Conservation (phyloP, 2,888 invertebrate genomes). For the Ephialtes manifestator region DNA sequence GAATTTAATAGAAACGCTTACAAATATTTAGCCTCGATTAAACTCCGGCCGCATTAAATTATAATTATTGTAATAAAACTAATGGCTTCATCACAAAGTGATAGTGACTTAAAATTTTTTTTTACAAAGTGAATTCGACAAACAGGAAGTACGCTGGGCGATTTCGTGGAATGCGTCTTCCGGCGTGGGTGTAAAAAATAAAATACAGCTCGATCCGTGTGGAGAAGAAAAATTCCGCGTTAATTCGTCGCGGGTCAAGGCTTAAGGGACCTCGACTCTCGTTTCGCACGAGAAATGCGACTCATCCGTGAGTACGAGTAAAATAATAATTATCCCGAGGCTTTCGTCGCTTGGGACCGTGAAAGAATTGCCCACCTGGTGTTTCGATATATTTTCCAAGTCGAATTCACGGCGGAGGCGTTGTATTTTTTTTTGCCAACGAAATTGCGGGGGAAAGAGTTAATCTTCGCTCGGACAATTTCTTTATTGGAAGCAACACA, state of each 20-base stretch:
- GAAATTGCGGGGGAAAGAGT: constrained; percentile 35
- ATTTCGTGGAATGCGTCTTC: constrained; percentile 40
- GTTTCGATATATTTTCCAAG: not conserved
- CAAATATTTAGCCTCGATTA: too few relatives aligned
- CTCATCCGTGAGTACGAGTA: constrained; percentile 25
- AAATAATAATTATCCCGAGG: constrained; percentile 30
- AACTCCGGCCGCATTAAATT: not conserved
- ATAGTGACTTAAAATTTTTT: constrained; percentile 4
- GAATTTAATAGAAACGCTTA: too few relatives aligned
- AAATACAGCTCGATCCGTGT: constrained; percentile 1
- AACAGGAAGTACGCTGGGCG: constrained; percentile 45
- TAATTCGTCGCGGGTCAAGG: constrained; percentile 59
- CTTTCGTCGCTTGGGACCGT: constrained; percentile 37
- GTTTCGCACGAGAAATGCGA: not conserved
- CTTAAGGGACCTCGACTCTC: constrained; percentile 42
- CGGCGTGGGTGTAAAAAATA: constrained; percentile 18
- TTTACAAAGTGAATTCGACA: not conserved
- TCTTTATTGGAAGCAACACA: constrained; percentile 26
- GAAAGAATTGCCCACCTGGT: constrained; percentile 32
- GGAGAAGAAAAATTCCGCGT: constrained; percentile 10
- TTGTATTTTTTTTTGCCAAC: not conserved
- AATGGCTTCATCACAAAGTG: not conserved
- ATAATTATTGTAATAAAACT: not conserved
- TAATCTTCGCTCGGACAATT: constrained; percentile 48
- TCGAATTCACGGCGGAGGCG: constrained; percentile 33